A percentile compares a stretch with the other conserved stretches of the same genome.
These are phyloP conservation scores for Gallinago nigripennis DNA, from an alignment of 2,797 vertebrate genomes.

Conservation along the genomic window DNA sequence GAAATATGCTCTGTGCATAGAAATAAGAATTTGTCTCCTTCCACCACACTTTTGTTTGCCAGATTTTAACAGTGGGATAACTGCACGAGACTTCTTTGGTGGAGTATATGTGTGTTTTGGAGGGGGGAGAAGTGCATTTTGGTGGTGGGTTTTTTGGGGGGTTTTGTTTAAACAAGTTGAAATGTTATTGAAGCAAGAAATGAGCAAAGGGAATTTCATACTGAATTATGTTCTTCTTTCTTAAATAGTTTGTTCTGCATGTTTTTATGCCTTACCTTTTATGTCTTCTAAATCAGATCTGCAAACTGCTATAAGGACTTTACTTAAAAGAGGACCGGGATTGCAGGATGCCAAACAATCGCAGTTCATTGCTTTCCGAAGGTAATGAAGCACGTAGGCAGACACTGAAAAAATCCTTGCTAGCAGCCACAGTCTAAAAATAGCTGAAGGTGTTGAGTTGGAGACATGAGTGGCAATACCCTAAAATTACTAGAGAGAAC, in stretches of 20 bases:
- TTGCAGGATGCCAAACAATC: constrained; percentile 75
- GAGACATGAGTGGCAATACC: background rate
- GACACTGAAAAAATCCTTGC: background rate
- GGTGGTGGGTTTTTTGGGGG: background rate
- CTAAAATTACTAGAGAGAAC: background rate
- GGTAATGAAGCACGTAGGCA: constrained; percentile 66
- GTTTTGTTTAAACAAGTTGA: background rate
- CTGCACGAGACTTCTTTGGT: background rate
- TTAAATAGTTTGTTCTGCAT: background rate
- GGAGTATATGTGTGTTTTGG: background rate
- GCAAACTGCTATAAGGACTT: constrained; percentile 69
- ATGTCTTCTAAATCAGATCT: constrained; percentile 71
- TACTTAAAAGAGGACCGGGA: constrained; percentile 78
- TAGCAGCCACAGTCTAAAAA: background rate
- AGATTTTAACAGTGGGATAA: background rate
- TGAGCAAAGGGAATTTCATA: background rate
- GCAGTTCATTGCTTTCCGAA: constrained; percentile 87
- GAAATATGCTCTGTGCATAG: background rate
- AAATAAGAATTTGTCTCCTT: background rate
- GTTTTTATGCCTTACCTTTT: background rate
- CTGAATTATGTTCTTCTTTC: background rate
- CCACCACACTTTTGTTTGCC: background rate
- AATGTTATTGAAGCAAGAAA: background rate
- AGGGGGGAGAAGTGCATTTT: background rate
- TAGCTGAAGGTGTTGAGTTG: background rate